Conservation (phyloP, 2,888 invertebrate genomes). For the Netelia melanura region DNA sequence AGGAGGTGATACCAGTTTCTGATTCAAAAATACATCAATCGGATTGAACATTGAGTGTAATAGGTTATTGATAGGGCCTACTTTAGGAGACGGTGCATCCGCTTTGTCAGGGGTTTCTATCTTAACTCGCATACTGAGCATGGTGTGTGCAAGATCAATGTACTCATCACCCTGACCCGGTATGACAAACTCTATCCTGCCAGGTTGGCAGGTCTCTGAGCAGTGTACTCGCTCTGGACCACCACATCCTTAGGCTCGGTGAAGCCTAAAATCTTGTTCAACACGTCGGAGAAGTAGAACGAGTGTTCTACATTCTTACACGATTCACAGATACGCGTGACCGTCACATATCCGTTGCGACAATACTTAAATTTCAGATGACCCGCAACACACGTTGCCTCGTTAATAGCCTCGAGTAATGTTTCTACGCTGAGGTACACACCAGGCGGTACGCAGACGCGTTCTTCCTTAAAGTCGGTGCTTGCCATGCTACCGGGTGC, state of each 20-base stretch:
- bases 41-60: too few species aligned
- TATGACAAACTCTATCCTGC: too few species aligned
- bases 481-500: background rate
- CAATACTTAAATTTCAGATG: background rate
- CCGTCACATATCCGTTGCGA: background rate
- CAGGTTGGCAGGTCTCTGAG: too few species aligned
- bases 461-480: background rate
- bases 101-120: too few species aligned
- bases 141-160: too few species aligned
- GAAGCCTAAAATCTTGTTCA: background rate
- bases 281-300: background rate
- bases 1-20: too few species aligned
- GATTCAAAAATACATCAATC: too few species aligned
- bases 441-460: background rate
- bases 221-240: background rate
- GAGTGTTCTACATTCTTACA: background rate
- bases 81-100: too few species aligned
- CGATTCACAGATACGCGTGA: background rate
- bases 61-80: too few species aligned
- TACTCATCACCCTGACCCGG: too few species aligned
- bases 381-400: background rate
- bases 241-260: background rate
- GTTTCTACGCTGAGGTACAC: background rate
- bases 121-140: too few species aligned
- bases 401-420: background rate